Evolutionary conservation across 2,113 vertebrate genomes (phyloP).

Genomic region (Aepyceros melampus): DNA sequence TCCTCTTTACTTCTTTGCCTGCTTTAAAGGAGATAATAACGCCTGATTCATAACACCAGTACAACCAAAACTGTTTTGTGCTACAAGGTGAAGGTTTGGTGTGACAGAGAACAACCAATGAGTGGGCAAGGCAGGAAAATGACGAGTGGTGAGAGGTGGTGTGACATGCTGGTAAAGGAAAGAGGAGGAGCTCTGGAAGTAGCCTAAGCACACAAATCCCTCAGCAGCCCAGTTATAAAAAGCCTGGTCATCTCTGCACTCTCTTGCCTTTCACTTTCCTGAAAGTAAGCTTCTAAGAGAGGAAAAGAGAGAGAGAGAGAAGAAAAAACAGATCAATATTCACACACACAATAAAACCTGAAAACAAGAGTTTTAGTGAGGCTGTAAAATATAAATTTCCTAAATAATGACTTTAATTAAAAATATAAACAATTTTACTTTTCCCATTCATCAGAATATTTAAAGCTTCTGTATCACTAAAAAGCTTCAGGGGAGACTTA

Average conservation of each 20-base stretch:
- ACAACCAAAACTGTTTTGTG: constrained; percentile 55
- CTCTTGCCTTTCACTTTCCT: not conserved
- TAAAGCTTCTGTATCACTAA: not conserved
- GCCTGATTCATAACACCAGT: not conserved
- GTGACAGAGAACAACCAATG: constrained; percentile 35
- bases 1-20: not conserved
- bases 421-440: constrained; percentile 18
- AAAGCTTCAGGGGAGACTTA: not conserved
- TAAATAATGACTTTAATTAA: not conserved
- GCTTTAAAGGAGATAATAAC: not conserved
- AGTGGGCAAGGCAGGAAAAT: constrained; percentile 21
- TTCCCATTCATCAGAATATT: not conserved
- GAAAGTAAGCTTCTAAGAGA: not conserved
- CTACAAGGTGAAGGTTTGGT: constrained; percentile 54
- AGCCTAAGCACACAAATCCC: not conserved
- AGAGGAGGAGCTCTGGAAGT: constrained; percentile 27
- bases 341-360: not conserved
- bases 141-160: constrained; percentile 12
- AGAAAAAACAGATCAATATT: not conserved
- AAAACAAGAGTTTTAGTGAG: not conserved
- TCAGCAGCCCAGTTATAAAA: not conserved
- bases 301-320: not conserved
- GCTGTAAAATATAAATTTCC: not conserved
- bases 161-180: not conserved
- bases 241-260: not conserved